phyloP scores from a whole-genome alignment of 2,888 invertebrate genomes.

The Sialis lutaria region DNA sequence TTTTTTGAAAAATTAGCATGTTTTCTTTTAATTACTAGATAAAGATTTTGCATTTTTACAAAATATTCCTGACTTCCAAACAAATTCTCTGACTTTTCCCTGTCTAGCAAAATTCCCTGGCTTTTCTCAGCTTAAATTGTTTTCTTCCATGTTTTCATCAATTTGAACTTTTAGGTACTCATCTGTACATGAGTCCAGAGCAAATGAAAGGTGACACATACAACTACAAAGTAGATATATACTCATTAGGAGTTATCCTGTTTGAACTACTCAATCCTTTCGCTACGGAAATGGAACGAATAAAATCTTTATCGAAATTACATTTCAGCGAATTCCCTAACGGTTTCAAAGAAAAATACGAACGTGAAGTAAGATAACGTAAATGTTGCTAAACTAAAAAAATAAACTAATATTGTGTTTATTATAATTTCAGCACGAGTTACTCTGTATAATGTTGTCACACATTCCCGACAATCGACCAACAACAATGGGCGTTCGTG shows the following conservation, averaged over 20 bases:
- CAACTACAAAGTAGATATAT: constrained; percentile 88
- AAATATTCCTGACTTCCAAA: too few species aligned
- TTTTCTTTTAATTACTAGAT: too few species aligned
- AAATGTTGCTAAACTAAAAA: neutral
- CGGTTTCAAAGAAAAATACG: constrained; percentile 43
- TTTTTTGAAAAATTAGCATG: too few species aligned
- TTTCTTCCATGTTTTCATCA: too few species aligned
- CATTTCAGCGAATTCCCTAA: constrained; percentile 50
- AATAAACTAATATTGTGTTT: constrained; percentile 8
- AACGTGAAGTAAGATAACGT: constrained; percentile 43
- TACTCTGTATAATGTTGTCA: constrained; percentile 65
- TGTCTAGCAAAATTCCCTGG: too few species aligned
- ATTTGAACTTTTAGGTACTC: constrained; percentile 48
- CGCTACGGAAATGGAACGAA: constrained; percentile 78
- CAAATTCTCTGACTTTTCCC: too few species aligned
- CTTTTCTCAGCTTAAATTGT: too few species aligned
- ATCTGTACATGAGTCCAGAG: constrained; percentile 96
- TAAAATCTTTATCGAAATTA: constrained; percentile 44
- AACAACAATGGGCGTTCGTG: constrained; percentile 51
- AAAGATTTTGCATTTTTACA: too few species aligned
- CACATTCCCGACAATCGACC: constrained; percentile 54
- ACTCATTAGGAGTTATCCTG: constrained; percentile 82
- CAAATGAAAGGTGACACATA: constrained; percentile 61
- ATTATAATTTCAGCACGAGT: constrained; percentile 35
- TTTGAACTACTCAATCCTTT: constrained; percentile 87